Conservation (phyloP, 2,888 invertebrate genomes). For the Hirtodrosophila duncani region DNA sequence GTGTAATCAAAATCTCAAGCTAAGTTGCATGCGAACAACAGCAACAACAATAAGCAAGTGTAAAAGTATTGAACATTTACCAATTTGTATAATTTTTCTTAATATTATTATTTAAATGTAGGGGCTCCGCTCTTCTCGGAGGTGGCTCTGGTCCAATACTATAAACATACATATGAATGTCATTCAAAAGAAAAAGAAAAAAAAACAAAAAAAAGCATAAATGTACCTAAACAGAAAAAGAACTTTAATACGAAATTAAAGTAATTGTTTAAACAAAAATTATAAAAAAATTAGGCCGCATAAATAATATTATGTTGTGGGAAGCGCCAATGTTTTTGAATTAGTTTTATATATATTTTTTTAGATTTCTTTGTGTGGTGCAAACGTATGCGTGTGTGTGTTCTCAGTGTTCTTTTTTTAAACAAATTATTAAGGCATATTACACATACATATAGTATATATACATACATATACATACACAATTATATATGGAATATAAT, state of each 20-base stretch:
- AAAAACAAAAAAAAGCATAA: no score
- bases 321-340: no score
- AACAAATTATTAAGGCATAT: slow-evolving; percentile 24
- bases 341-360: slow-evolving; percentile 9
- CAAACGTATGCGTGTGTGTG: slow-evolving; percentile 20
- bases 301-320: no score
- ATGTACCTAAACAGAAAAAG: slow-evolving; percentile 50
- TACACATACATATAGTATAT: slow-evolving; percentile 30
- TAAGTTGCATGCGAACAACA: no score
- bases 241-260: slow-evolving; percentile 1
- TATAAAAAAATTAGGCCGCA: slow-evolving; percentile 16
- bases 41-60: no score
- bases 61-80: no score
- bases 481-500: slow-evolving; percentile 46
- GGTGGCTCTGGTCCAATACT: not conserved
- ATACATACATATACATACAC: slow-evolving; percentile 32
- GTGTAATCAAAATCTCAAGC: no score
- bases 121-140: no score
- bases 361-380: slow-evolving; percentile 21
- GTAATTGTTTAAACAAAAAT: not conserved
- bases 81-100: no score
- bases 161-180: slow-evolving; percentile 9
- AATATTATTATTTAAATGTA: no score
- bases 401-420: slow-evolving; percentile 14
- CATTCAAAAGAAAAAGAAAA: no score